These are phyloP conservation scores for Poecilobothrus nobilitatus DNA, from an alignment of 2,888 invertebrate species.

Conservation along the genomic window DNA sequence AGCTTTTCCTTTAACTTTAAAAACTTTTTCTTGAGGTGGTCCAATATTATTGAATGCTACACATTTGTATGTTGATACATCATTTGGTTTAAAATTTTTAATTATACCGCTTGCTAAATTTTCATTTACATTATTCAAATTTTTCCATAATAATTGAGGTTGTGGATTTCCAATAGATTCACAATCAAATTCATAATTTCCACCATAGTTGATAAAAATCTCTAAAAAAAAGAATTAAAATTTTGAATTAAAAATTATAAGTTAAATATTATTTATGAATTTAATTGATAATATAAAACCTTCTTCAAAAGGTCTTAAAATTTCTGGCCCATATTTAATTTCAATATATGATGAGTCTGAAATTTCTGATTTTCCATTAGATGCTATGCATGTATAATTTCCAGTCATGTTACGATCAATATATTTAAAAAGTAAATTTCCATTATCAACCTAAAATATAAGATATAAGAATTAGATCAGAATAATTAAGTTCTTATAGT, in stretches of 20 bases:
- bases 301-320: conserved; percentile 14
- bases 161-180: conserved; percentile 17
- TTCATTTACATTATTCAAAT: not conserved
- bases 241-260: no score
- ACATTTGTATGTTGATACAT: conserved; percentile 31
- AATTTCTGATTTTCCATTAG: conserved; percentile 13
- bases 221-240: not conserved
- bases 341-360: conserved; percentile 17
- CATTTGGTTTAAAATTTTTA: conserved; percentile 19
- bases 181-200: conserved; percentile 16
- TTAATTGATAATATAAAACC: conserved; percentile 1
- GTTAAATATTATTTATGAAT: no score
- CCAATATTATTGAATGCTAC: conserved; percentile 24
- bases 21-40: conserved; percentile 11
- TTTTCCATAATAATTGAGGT: conserved; percentile 17
- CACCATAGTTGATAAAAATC: conserved; percentile 13
- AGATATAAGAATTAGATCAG: not conserved
- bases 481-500: no score
- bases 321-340: conserved; percentile 19
- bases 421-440: conserved; percentile 19
- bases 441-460: conserved; percentile 14
- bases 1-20: conserved; percentile 17
- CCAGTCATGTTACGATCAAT: conserved; percentile 17
- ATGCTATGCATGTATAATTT: conserved; percentile 20
- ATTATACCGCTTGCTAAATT: conserved; percentile 17